Evolutionary conservation across 2,888 invertebrate genomes (phyloP), one percentile per base, ranked within the genome.

Genomic region (Drosophila koepferae): DNA sequence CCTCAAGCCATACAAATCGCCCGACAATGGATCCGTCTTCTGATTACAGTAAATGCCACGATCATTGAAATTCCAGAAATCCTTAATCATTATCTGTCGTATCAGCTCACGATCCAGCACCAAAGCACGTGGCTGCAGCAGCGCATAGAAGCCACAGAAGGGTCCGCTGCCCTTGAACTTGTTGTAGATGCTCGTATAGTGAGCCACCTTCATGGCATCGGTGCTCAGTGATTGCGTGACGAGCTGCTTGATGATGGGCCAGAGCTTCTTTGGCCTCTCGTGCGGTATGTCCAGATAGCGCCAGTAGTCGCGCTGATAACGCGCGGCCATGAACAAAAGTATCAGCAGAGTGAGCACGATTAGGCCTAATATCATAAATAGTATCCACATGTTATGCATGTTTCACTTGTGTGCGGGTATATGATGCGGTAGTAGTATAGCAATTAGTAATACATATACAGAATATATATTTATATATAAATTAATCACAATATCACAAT

Each of bases 21-120:
- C 92, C 1, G 93, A 92, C 41, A 94, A 56, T 0, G 94, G 94
- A 83, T 94, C 94, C 40, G 89, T 80, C 23, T 90, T 87, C 46
- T 86, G 89, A 63, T 93, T 93, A 41, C 89, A 87, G 64, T 91
- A 93, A 51, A 91, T 72, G 3, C 92, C 93, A 8, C 93, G 92
- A 82, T 92, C 92, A 40, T 91, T 91, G 43, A 93, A 93, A 55
- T 91, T 91, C 59, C 85, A 86, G 56, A 93, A 93, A 67, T 93
- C 92, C 75, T 91, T 92, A 4, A 92, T 87, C 63, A 93, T 82
- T 31, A 93, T 91, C 56, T 88, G 90, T 28, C 91, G 89, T 43
- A 92, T 81, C 5, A 93, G 78, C 41, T 93, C 93, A 3, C 89
- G 80, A 49, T 93, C 93, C 9, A 89, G 83, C 1, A 92, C 80